Base-by-base conservation (phyloP, 1,140 invertebrate genomes). In the Drosophila arawakana region DNA sequence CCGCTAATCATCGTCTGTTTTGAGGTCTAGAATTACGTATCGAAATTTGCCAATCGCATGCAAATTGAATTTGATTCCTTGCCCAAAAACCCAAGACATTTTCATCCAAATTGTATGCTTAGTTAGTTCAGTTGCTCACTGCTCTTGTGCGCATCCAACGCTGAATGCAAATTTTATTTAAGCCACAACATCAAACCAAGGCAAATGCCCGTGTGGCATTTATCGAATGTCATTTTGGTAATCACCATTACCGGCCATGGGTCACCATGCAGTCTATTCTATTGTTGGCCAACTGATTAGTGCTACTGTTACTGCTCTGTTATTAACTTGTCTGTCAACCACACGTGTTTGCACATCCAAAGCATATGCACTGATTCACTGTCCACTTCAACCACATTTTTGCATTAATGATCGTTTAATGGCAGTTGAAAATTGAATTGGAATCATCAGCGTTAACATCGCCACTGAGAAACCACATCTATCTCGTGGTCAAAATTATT, bases 311-410 rank as follows among this genome's bases (percentile, higher is more conserved):
- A 13, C 11, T 2, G n/a, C 15, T 47, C 43, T 47, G 58, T 50
- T 63, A 63, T 63, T 63, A 63, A 63, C 60, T 63, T 52, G 60
- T 2, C 60, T 63, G 47, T 63, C 60, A 63, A 63, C 60, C 60
- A 8, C 60, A 63, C 60, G 50, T 63, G 60, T 63, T 63, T 63
- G 35, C 44, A 37, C 44, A n/a, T 39, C 15, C 49, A 47, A 63
- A 71, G 41, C 50, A 54, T 21, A 39, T 71, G 61, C 41, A 57
- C 21, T 49, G 50, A 70, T 70, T 70, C 55, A 43, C 47, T 43
- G n/a, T 11, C 13, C 7, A n/a, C 10, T 21, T 37, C 43, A 35
- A 63, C 61, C 61, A 52, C 61, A 63, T 62, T 62, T 62, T 62
- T 62, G 59, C 59, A 62, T 62, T 62, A 63, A 63, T 63, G 18